phyloP scores from a whole-genome alignment of 2,797 vertebrate genomes.

The Kryptolebias ocellatus region DNA sequence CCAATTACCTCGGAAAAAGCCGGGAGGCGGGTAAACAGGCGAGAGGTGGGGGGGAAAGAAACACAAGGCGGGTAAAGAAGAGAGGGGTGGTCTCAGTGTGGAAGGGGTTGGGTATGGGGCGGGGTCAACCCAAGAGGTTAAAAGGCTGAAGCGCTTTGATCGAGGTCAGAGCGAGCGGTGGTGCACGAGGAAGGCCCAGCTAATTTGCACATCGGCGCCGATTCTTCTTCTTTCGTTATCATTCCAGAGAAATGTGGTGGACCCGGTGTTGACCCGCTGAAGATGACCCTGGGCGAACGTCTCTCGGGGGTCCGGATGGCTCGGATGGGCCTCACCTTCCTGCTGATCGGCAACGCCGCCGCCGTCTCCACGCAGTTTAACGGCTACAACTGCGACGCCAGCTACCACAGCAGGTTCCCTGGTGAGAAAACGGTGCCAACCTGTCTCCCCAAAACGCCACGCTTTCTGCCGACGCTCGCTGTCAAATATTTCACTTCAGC shows the following conservation, averaged over 20 bases:
- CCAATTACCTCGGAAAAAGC: constrained; percentile 53
- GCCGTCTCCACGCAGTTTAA: constrained; percentile 91
- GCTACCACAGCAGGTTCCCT: constrained; percentile 95
- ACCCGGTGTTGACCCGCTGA: constrained; percentile 74
- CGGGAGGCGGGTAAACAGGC: constrained; percentile 57
- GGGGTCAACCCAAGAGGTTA: constrained; percentile 52
- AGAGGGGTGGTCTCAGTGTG: constrained; percentile 66
- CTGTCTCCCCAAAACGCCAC: no score
- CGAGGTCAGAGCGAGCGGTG: constrained; percentile 59
- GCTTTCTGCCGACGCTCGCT: no score
- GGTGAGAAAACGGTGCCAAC: constrained; percentile 83
- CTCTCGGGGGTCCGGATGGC: constrained; percentile 88
- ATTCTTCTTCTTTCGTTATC: constrained; percentile 11
- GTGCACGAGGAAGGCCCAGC: constrained; percentile 29
- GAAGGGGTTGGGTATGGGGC: constrained; percentile 55
- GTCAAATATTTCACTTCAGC: no score
- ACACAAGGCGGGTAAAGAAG: constrained; percentile 35
- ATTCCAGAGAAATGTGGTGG: constrained; percentile 55
- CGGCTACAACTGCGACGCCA: constrained; percentile 96
- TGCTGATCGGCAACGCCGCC: constrained; percentile 84
- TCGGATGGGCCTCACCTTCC: constrained; percentile 85
- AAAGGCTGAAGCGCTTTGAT: constrained; percentile 58
- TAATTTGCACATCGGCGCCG: constrained; percentile 46
- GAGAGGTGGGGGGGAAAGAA: constrained; percentile 16
- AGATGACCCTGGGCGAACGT: constrained; percentile 62